Evolutionary conservation across 2,113 vertebrate genomes (phyloP), one percentile per base, ranked within the genome.

Genomic region (Chaenocephalus aceratus): DNA sequence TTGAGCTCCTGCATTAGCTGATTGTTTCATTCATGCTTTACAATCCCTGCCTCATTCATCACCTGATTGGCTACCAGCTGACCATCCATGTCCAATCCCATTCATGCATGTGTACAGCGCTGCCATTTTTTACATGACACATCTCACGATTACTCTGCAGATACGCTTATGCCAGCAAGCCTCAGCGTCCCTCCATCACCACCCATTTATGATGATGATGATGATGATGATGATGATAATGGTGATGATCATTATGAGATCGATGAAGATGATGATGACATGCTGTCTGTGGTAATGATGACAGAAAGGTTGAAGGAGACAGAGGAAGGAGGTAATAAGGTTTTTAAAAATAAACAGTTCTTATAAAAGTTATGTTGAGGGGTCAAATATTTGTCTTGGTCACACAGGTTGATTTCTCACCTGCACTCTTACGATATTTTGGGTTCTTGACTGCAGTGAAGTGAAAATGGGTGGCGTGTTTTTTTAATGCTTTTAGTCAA

Each of bases 291-390:
- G 18, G 59, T 77, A 77, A 85, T 57, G 60, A 70, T 63, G 87
- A 87, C 56, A 53, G 1, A 41, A 41, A 41, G 56, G 68, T 44
- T 65, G 26, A 16, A 1, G 66, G 21, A 26, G 58, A 30, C 56
- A 5, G 66, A 75, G 13, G 58, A 64, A 61, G 53, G 21, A 72
- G 23, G 64, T 72, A 72, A 77, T 82, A 65, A 7, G 41, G 51
- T 75, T 80, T 87, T 82, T 82, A 53, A 88, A 70, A 60, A 81
- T 36, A 77, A n/a, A 62, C 16, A 44, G 21, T 18, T 23, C 16
- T n/a, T n/a, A 21, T 34, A 13, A 44, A 51, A 76, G 75, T 61
- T 84, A 76, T 86, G 79, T 83, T 3, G 13, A 71, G 75, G 21
- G 65, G 23, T 80, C 59, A 46, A 26, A 75, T 76, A 76, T 86